A percentile compares a stretch with the other conserved stretches of the same genome.
These are phyloP conservation scores for Drosophila kanapiae DNA, from an alignment of 1,140 invertebrate species.

Conservation along the genomic window DNA sequence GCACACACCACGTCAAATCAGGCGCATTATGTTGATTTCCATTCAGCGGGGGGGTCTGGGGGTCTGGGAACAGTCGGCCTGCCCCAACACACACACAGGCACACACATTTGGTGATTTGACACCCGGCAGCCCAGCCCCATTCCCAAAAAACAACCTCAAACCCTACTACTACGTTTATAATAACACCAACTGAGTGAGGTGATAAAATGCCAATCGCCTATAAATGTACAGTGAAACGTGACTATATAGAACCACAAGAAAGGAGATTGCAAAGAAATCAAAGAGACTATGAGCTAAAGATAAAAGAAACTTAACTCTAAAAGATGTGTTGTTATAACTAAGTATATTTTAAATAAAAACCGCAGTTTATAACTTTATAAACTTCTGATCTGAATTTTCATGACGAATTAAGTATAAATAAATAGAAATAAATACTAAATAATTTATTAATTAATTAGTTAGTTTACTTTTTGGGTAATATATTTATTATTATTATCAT, in stretches of 20 bases:
- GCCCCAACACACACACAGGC: conserved; percentile 13
- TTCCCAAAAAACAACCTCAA: conserved; percentile 1
- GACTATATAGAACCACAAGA: not conserved
- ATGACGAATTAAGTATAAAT: no score
- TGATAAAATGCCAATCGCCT: conserved; percentile 68
- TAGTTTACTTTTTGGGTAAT: no score
- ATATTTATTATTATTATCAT: no score
- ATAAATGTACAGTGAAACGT: conserved; percentile 27
- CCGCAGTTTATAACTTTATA: no score
- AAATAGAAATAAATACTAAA: no score
- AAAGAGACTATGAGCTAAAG: not conserved
- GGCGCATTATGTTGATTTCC: conserved; percentile 31
- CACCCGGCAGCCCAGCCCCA: conserved; percentile 4
- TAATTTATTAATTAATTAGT: no score
- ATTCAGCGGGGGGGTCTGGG: no score
- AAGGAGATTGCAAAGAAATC: not conserved
- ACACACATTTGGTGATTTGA: conserved; percentile 14
- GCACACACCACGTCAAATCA: conserved; percentile 46
- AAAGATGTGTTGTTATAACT: no score
- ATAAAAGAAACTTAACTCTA: no score
- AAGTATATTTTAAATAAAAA: no score
- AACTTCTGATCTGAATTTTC: no score
- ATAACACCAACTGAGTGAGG: conserved; percentile 40
- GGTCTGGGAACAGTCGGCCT: conserved; percentile 17
- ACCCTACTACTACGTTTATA: not conserved